A percentile compares a stretch with the other conserved stretches of the same genome.
Evolutionary conservation across 2,888 invertebrate species (phyloP).

Genomic region (Actias luna): DNA sequence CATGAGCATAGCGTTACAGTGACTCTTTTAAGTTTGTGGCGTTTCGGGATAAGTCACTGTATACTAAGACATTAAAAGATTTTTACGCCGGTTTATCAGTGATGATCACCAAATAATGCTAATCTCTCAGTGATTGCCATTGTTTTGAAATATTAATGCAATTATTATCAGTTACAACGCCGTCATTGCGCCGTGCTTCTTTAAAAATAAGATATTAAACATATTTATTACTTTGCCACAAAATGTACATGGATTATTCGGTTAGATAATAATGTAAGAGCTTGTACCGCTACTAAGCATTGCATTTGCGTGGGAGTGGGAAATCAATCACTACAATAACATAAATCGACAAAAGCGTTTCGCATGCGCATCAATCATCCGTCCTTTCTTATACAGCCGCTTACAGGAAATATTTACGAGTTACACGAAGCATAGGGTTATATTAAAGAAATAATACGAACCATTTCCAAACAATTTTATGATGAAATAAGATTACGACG

Average conservation of each 20-base stretch:
- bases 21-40: too few relatives aligned
- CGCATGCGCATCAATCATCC: conserved; percentile 12
- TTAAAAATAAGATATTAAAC: not conserved
- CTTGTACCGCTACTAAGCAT: conserved; percentile 26
- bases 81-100: too few relatives aligned
- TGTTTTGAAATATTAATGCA: too few relatives aligned
- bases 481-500: not conserved
- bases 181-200: too few relatives aligned
- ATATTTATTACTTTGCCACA: not conserved
- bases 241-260: not conserved
- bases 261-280: conserved; percentile 1
- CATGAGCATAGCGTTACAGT: too few relatives aligned
- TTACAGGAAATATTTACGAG: conserved; percentile 6
- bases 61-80: too few relatives aligned
- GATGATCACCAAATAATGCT: too few relatives aligned
- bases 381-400: not conserved
- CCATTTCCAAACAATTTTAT: not conserved
- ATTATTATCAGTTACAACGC: too few relatives aligned
- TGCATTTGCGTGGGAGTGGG: conserved; percentile 47
- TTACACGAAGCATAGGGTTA: not conserved
- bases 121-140: too few relatives aligned
- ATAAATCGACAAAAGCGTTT: conserved; percentile 30
- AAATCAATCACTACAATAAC: conserved; percentile 43
- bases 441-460: not conserved
- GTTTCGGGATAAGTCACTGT: too few relatives aligned